Conservation (phyloP, 2,888 invertebrate species). For the Globia sparganii region DNA sequence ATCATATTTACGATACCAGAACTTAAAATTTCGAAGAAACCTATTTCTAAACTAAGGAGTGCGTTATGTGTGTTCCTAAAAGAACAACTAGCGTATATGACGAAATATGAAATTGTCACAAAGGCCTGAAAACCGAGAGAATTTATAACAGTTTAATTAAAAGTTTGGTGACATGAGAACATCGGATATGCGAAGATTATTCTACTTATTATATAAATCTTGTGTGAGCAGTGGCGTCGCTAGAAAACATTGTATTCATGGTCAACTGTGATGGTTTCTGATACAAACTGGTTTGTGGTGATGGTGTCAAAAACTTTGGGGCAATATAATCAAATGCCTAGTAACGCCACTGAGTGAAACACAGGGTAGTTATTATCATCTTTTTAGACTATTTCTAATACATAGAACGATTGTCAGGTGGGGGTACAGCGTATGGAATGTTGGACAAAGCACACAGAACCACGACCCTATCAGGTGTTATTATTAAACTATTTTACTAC, state of each 20-base stretch:
- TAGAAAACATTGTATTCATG: conserved; percentile 23
- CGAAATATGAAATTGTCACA: conserved; percentile 1
- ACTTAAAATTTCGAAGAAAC: conserved; percentile 18
- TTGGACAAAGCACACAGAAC: conserved; percentile 54
- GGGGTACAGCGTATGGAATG: conserved; percentile 50
- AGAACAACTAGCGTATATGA: conserved; percentile 14
- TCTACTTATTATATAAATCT: conserved; percentile 41
- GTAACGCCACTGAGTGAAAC: conserved; percentile 48
- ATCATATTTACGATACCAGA: conserved; percentile 44
- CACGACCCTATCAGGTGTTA: conserved; percentile 22
- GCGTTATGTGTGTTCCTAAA: conserved; percentile 1
- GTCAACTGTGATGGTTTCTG: not conserved
- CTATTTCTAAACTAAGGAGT: conserved; percentile 14
- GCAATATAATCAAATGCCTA: conserved; percentile 34
- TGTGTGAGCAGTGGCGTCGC: conserved; percentile 50
- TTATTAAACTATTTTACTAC: conserved; percentile 12
- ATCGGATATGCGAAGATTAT: conserved; percentile 33
- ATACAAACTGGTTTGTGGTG: not conserved
- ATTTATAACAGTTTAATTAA: not conserved
- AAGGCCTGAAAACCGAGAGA: not conserved
- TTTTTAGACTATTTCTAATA: conserved; percentile 47
- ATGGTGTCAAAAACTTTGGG: conserved; percentile 40
- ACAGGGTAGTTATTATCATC: conserved; percentile 4
- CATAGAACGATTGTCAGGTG: conserved; percentile 46
- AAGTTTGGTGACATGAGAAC: conserved; percentile 21